A percentile compares a stretch with the other conserved stretches of the same genome.
Evolutionary conservation across 2,113 vertebrate species (phyloP).

Genomic region (Clarias batrachus): DNA sequence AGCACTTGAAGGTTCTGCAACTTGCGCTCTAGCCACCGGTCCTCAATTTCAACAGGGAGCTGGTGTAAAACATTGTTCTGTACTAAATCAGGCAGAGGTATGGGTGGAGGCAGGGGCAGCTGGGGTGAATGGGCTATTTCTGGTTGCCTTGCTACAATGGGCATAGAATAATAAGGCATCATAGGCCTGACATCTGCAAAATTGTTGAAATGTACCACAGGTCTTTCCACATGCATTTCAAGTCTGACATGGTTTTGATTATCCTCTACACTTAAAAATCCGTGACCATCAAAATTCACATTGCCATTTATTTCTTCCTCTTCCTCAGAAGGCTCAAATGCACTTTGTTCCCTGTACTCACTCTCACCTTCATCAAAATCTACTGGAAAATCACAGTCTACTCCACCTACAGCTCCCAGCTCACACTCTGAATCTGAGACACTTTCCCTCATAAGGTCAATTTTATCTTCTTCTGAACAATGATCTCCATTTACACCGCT

Average conservation of each 20-base stretch:
- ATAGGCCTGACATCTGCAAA: conserved; percentile 67
- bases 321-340: conserved; percentile 78
- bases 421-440: conserved; percentile 78
- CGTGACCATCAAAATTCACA: conserved; percentile 56
- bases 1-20: conserved; percentile 81
- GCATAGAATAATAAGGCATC: conserved; percentile 72
- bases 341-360: conserved; percentile 75
- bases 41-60: conserved; percentile 74
- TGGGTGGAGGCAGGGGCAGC: conserved; percentile 63
- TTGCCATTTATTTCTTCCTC: conserved; percentile 59
- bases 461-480: conserved; percentile 65
- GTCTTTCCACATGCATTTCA: conserved; percentile 59
- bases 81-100: conserved; percentile 73
- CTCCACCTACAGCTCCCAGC: conserved; percentile 85
- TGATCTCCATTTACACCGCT: conserved; percentile 66
- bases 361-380: conserved; percentile 51
- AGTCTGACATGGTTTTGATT: conserved; percentile 62
- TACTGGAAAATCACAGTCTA: conserved; percentile 62
- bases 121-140: conserved; percentile 64
- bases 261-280: conserved; percentile 72
- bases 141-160: conserved; percentile 70
- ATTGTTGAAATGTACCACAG: conserved; percentile 69
- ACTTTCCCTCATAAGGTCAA: conserved; percentile 70
- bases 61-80: conserved; percentile 79
- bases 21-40: conserved; percentile 79